phyloP scores from a whole-genome alignment of 2,888 invertebrate species.

The Dynastes grantii region DNA sequence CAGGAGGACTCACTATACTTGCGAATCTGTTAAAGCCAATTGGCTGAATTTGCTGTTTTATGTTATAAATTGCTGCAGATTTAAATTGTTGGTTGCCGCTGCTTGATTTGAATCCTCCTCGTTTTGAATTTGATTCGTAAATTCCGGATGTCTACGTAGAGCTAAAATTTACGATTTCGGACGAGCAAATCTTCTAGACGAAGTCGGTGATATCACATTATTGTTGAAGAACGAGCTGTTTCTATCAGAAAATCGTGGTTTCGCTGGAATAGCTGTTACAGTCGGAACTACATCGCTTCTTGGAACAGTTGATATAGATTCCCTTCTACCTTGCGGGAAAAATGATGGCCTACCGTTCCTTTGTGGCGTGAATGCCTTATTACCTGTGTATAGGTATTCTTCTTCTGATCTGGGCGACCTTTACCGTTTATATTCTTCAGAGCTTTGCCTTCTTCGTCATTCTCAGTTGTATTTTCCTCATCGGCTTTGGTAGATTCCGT shows the following conservation, averaged over 20 bases:
- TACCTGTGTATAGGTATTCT: conserved; percentile 85
- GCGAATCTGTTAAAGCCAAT: conserved; percentile 67
- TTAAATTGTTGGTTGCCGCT: conserved; percentile 56
- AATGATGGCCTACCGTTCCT: conserved; percentile 84
- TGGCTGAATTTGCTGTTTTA: conserved; percentile 76
- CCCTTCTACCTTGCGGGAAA: conserved; percentile 80
- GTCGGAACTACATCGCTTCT: conserved; percentile 88
- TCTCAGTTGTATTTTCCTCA: conserved; percentile 71
- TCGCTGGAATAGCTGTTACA: conserved; percentile 90
- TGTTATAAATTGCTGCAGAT: conserved; percentile 59
- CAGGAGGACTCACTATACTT: conserved; percentile 65
- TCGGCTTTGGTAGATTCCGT: conserved; percentile 71
- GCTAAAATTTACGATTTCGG: conserved; percentile 66
- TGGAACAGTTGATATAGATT: conserved; percentile 88
- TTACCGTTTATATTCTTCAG: conserved; percentile 73
- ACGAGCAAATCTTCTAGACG: conserved; percentile 73
- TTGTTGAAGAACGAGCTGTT: conserved; percentile 64
- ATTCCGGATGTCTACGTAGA: conserved; percentile 65
- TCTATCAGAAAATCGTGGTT: conserved; percentile 74
- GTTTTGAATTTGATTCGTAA: conserved; percentile 68
- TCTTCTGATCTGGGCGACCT: conserved; percentile 79
- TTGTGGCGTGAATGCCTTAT: conserved; percentile 85
- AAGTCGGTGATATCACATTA: conserved; percentile 64
- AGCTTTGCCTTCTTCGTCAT: conserved; percentile 71
- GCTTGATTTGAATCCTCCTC: conserved; percentile 72